These are phyloP conservation scores for Proales similis DNA, from an alignment of 1,140 invertebrate genomes.

Conservation along the genomic window DNA sequence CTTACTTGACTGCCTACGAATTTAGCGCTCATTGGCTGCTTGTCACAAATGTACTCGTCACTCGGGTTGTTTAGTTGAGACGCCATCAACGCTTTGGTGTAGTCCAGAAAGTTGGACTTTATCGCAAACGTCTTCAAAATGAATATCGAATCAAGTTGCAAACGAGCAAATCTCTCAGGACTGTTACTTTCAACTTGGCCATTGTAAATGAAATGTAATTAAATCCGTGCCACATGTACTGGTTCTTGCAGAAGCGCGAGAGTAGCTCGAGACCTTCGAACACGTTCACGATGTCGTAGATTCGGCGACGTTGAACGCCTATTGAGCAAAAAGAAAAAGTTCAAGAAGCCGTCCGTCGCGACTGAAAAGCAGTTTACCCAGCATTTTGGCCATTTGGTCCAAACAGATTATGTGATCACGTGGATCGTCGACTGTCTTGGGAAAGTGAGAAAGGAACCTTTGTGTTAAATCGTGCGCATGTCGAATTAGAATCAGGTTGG, in stretches of 20 bases:
- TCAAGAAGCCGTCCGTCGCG: background rate
- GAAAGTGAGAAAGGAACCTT: constrained; percentile 25
- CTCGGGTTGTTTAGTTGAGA: constrained; percentile 12
- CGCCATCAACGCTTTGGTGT: constrained; percentile 28
- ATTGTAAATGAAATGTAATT: constrained; percentile 49
- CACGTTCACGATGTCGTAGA: constrained; percentile 71
- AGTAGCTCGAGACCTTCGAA: constrained; percentile 66
- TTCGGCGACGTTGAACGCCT: constrained; percentile 56
- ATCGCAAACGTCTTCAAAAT: constrained; percentile 21
- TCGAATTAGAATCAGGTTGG: too few species aligned
- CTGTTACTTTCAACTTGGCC: constrained; percentile 51
- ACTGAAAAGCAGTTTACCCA: constrained; percentile 8
- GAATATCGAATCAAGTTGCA: too few species aligned
- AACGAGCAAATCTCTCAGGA: too few species aligned
- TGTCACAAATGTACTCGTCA: constrained; percentile 6
- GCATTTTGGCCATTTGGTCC: constrained; percentile 18
- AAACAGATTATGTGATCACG: constrained; percentile 17
- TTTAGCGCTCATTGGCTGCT: too few species aligned
- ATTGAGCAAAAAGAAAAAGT: background rate
- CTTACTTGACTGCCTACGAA: too few species aligned
- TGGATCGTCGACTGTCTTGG: constrained; percentile 3
- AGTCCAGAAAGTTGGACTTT: constrained; percentile 25
- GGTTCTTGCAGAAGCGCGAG: constrained; percentile 55
- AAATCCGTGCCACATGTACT: constrained; percentile 55
- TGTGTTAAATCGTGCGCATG: too few species aligned